Conservation (phyloP, 2,888 invertebrate genomes). For the Epiblema foenella region DNA sequence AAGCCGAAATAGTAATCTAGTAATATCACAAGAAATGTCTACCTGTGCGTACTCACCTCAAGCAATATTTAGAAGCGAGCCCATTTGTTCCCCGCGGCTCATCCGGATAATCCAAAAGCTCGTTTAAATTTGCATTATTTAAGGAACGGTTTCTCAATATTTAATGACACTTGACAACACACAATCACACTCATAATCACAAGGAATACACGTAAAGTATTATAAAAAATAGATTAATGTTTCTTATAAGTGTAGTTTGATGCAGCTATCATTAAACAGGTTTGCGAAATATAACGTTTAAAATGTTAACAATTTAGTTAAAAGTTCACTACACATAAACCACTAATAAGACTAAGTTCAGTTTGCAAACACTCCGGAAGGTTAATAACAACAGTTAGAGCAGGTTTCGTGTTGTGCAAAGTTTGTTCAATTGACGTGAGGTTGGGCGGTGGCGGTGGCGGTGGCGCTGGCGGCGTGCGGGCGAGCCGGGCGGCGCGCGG, state of each 20-base stretch:
- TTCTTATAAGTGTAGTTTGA: constrained; percentile 2
- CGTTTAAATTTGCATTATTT: constrained; percentile 17
- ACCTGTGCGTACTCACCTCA: constrained; percentile 25
- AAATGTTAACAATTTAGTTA: not conserved
- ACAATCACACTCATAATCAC: constrained; percentile 1
- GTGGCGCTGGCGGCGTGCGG: constrained; percentile 27
- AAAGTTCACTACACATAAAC: not conserved
- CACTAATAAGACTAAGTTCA: not conserved
- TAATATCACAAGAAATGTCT: not conserved
- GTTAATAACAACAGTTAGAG: not conserved
- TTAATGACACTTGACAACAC: constrained; percentile 1
- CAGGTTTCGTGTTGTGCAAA: constrained; percentile 6
- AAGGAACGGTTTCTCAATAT: constrained; percentile 8
- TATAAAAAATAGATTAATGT: constrained; percentile 12
- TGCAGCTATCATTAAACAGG: not conserved
- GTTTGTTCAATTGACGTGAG: constrained; percentile 18
- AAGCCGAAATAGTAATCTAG: not conserved
- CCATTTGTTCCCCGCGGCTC: constrained; percentile 11
- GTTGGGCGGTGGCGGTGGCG: constrained; percentile 18
- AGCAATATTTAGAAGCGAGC: constrained; percentile 22
- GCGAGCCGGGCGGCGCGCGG: constrained; percentile 31
- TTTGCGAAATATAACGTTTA: constrained; percentile 4
- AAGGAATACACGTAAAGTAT: not conserved
- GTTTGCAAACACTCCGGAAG: not conserved
- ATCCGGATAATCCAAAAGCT: constrained; percentile 19